These are phyloP conservation scores for Dendrocopos noguchii DNA, from an alignment of 2,113 vertebrate species.

Conservation along the genomic window DNA sequence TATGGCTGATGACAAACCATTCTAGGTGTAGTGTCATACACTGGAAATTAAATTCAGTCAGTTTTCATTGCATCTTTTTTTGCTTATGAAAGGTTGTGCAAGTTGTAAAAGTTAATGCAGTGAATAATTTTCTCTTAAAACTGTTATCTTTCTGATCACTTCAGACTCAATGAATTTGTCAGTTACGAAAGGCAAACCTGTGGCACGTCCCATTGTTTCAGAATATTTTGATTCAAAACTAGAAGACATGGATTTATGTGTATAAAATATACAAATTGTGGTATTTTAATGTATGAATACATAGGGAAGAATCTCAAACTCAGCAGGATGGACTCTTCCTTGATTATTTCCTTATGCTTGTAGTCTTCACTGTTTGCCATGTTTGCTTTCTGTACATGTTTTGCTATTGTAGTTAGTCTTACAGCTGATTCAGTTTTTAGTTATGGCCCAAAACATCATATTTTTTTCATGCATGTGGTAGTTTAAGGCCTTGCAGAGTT, in stretches of 20 bases:
- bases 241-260: neutral
- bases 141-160: neutral
- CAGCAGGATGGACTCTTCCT: neutral
- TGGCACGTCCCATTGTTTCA: neutral
- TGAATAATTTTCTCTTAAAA: neutral
- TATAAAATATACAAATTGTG: neutral
- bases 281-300: neutral
- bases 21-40: fast-evolving
- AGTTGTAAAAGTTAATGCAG: neutral
- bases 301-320: neutral
- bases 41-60: neutral
- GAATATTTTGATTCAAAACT: neutral
- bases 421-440: neutral
- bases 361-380: neutral
- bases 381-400: neutral
- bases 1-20: neutral
- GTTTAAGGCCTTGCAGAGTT: neutral
- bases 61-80: neutral
- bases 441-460: neutral
- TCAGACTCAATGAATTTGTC: neutral
- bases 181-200: neutral
- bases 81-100: neutral
- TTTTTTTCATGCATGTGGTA: neutral
- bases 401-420: neutral
- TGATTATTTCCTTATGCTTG: neutral